Evolutionary conservation across 2,797 vertebrate genomes (phyloP), one percentile per base, ranked within the genome.

Genomic region (Fundulus diaphanus): DNA sequence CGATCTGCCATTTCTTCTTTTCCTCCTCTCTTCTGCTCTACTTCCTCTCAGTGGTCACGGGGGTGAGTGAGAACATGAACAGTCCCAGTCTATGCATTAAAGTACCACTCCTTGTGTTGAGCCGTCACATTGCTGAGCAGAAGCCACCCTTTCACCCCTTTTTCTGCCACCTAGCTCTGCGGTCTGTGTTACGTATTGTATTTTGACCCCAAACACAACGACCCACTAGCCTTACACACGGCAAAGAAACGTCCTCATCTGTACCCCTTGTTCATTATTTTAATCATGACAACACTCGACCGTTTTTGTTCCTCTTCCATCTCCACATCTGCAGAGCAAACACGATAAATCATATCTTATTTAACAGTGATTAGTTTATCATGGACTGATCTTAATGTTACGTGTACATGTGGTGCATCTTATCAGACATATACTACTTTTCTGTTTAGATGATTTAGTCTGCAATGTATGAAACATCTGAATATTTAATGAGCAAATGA

Each of bases 391-490:
- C 87, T 92, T 90, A 77, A 72, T 81, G 76, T 89, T 83, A 71
- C 91, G 92, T 96, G 89, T 93, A 89, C 92, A 85, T 93, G 93
- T 93, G 89, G 90, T 95, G 92, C 91, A 92, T 94, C 81, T 89
- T 92, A 86, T 90, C 82, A 82, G 87, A 90, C 83, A 83, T 88
- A 88, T 93, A 89, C 83, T 92, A n/a, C 93, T 88, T 87, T 66
- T 90, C 79, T 86, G 87, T 94, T 88, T 95, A 92, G 91, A 93
- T 69, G 81, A 85, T 80, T 88, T 93, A 94, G 91, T 88, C 82
- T 72, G 87, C 79, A 78, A 70, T 91, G 90, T 93, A 89, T 85
- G 86, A 80, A 74, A 78, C 85, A 84, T 88, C 76, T 89, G 48
- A 90, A 82, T 92, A 94, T 92, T 94, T 93, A 92, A 94, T 78